Conservation (phyloP, 2,888 invertebrate genomes). For the Harpagoxenus sublaevis region DNA sequence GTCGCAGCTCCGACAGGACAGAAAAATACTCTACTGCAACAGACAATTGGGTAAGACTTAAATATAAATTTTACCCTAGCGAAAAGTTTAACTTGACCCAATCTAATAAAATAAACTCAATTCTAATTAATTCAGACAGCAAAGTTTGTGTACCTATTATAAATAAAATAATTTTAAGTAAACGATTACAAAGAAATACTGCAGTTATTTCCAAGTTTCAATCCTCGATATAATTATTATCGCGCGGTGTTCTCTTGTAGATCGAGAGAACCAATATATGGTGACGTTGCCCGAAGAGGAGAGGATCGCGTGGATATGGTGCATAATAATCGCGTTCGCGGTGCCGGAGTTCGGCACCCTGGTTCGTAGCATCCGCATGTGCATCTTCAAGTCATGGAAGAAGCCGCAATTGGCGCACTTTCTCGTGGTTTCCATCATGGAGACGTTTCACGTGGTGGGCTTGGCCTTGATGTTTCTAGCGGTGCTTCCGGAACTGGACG, state of each 20-base stretch:
- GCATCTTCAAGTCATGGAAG: slow-evolving; percentile 95
- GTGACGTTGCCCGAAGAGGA: slow-evolving; percentile 94
- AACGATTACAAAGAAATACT: not conserved
- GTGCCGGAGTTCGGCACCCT: slow-evolving; percentile 96
- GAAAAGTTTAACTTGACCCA: not conserved
- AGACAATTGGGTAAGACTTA: slow-evolving; percentile 91
- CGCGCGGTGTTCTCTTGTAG: slow-evolving; percentile 86
- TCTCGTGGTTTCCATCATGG: slow-evolving; percentile 92
- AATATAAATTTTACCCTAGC: not conserved
- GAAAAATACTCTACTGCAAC: slow-evolving; percentile 93
- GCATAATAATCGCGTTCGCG: slow-evolving; percentile 94
- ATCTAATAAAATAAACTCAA: not conserved
- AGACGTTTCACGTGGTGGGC: slow-evolving; percentile 96
- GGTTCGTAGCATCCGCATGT: slow-evolving; percentile 94
- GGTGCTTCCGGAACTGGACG: slow-evolving; percentile 96
- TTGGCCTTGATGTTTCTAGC: slow-evolving; percentile 95
- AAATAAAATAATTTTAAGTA: not conserved
- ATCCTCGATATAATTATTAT: not conserved
- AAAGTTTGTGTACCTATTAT: not conserved
- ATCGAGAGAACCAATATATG: slow-evolving; percentile 94
- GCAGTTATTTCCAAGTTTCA: not conserved
- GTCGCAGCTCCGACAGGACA: slow-evolving; percentile 93
- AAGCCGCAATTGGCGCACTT: slow-evolving; percentile 90
- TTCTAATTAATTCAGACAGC: not conserved
- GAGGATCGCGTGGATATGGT: slow-evolving; percentile 97